phyloP scores from a whole-genome alignment of 2,113 vertebrate genomes.

The Galbula dea region DNA sequence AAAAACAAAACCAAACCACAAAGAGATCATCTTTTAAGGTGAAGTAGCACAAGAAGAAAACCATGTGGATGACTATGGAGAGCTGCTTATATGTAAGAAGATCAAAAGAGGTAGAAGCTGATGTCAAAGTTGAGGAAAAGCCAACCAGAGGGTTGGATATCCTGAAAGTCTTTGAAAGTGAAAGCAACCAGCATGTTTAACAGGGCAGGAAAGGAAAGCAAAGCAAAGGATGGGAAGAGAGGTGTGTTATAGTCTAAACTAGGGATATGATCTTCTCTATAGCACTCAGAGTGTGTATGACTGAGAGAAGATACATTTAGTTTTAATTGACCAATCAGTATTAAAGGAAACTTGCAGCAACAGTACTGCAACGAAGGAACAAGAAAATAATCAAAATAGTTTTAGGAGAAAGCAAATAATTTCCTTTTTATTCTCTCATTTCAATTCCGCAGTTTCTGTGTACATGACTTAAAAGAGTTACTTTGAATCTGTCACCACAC shows the following conservation, averaged over 20 bases:
- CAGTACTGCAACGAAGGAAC: not conserved
- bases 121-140: not conserved
- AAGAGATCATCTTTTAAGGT: not conserved
- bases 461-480: not conserved
- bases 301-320: not conserved
- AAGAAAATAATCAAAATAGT: not conserved
- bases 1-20: not conserved
- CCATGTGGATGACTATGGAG: not conserved
- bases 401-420: not conserved
- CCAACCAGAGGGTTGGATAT: not conserved
- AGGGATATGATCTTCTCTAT: not conserved
- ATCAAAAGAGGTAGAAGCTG: not conserved
- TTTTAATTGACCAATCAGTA: not conserved
- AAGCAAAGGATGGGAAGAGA: not conserved
- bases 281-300: not conserved
- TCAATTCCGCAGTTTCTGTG: not conserved
- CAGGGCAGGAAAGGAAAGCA: not conserved
- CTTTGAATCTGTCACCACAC: slow-evolving; percentile 2
- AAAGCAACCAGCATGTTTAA: not conserved
- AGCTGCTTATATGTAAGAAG: not conserved
- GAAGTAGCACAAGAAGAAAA: not conserved
- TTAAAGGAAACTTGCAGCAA: not conserved
- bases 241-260: not conserved
- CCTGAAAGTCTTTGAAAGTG: not conserved
- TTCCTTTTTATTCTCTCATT: not conserved